These are phyloP conservation scores for Drosophila kanekoi DNA, from an alignment of 2,888 invertebrate species.

Conservation along the genomic window DNA sequence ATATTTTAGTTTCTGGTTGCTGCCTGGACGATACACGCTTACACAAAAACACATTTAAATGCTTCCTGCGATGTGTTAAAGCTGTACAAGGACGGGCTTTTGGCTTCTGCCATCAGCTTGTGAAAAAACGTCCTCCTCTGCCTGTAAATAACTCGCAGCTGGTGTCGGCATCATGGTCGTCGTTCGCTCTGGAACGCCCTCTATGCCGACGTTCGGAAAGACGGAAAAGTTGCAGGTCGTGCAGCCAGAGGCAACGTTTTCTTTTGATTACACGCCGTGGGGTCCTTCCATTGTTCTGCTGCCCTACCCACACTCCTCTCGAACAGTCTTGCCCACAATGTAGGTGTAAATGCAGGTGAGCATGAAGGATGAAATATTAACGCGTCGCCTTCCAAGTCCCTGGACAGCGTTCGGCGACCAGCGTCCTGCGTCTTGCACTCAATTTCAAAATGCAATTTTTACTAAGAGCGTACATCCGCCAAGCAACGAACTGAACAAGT, in stretches of 20 bases:
- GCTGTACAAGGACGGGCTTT: conserved; percentile 57
- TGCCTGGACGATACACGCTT: conserved; percentile 63
- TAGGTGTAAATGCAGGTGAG: conserved; percentile 76
- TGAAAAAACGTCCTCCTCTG: conserved; percentile 67
- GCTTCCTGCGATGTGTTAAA: conserved; percentile 75
- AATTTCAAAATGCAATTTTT: conserved; percentile 72
- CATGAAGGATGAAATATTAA: conserved; percentile 82
- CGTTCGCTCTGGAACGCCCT: conserved; percentile 39
- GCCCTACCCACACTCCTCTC: conserved; percentile 2
- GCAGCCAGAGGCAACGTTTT: conserved; percentile 48
- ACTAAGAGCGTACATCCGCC: conserved; percentile 68
- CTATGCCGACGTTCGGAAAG: conserved; percentile 21
- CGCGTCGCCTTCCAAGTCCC: conserved; percentile 54
- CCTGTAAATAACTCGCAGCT: conserved; percentile 82
- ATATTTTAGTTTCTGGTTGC: conserved; percentile 71
- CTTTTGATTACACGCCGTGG: conserved; percentile 61
- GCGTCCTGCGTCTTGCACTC: conserved; percentile 50
- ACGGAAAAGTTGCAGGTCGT: conserved; percentile 19
- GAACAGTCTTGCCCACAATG: conserved; percentile 12
- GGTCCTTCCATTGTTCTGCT: conserved; percentile 45
- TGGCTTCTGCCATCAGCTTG: conserved; percentile 33
- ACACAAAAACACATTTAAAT: conserved; percentile 77
- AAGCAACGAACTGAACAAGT: conserved; percentile 51
- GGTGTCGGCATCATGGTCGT: conserved; percentile 58
- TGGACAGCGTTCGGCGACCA: conserved; percentile 33